Evolutionary conservation across 2,113 vertebrate genomes (phyloP).

Genomic region (Megaleporinus macrocephalus): DNA sequence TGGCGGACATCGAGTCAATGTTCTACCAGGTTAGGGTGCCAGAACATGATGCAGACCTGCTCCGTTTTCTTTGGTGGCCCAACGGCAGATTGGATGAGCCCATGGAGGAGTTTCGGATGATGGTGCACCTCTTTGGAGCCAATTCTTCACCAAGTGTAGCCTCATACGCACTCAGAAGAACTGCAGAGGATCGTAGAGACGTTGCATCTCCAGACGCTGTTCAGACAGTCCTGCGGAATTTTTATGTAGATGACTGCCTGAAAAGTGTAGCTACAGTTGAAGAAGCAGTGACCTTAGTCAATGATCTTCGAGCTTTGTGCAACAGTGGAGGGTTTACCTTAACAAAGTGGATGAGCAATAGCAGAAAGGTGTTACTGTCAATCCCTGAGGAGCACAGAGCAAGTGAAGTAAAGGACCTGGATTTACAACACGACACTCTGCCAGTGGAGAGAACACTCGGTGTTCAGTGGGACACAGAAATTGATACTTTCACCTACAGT

Average conservation of each 20-base stretch:
- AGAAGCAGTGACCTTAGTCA: conserved; percentile 7
- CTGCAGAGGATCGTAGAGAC: conserved; percentile 17
- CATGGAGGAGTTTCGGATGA: conserved; percentile 9
- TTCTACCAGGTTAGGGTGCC: too few relatives aligned
- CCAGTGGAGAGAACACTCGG: conserved; percentile 39
- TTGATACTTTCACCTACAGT: conserved; percentile 9
- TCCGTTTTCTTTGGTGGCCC: conserved; percentile 38
- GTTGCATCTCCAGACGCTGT: too few relatives aligned
- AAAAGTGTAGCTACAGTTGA: conserved; percentile 25
- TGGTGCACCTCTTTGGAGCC: conserved; percentile 31
- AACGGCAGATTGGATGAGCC: not conserved
- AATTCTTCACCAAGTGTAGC: conserved; percentile 30
- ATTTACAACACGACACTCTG: conserved; percentile 13
- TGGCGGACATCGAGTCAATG: too few relatives aligned
- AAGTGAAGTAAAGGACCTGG: conserved; percentile 33
- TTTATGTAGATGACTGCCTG: conserved; percentile 49
- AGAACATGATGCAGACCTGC: conserved; percentile 17
- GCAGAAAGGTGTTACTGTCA: conserved; percentile 37
- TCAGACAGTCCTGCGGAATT: conserved; percentile 23
- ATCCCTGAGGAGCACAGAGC: conserved; percentile 34
- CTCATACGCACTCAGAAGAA: conserved; percentile 22
- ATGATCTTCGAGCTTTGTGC: conserved; percentile 13
- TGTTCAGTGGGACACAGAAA: conserved; percentile 39
- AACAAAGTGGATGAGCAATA: conserved; percentile 45
- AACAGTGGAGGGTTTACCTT: too few relatives aligned